These are phyloP conservation scores for Syngnathoides biaculeatus DNA, from an alignment of 2,113 vertebrate species.

Conservation along the genomic window DNA sequence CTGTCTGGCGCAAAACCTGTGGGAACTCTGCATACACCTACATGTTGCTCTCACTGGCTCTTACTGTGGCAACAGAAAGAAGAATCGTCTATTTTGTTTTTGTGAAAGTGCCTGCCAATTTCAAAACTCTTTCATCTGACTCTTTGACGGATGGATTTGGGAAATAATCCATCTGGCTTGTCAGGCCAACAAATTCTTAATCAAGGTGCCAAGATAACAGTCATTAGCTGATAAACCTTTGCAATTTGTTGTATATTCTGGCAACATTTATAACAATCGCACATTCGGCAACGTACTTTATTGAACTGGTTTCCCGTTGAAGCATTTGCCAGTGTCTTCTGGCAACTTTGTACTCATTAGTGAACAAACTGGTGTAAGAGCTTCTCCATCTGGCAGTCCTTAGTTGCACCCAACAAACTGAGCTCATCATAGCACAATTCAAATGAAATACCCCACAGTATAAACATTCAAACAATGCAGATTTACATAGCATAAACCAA, in stretches of 20 bases:
- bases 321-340: constrained; percentile 55
- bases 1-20: neutral
- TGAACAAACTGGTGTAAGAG: constrained; percentile 33
- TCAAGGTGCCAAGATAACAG: neutral
- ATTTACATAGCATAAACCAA: neutral
- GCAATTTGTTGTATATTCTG: constrained; percentile 1
- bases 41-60: neutral
- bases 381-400: constrained; percentile 56
- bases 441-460: constrained; percentile 8
- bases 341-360: constrained; percentile 50
- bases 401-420: constrained; percentile 23
- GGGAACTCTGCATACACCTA: neutral
- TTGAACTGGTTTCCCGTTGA: constrained; percentile 8
- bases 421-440: constrained; percentile 11
- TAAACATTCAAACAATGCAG: neutral
- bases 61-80: neutral
- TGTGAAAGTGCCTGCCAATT: constrained; percentile 4
- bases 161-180: neutral
- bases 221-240: constrained; percentile 9
- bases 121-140: neutral
- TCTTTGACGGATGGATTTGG: neutral
- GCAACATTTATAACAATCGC: constrained; percentile 2
- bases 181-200: neutral
- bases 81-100: neutral
- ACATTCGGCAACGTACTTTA: constrained; percentile 15